These are phyloP conservation scores for Myoxocephalus aenaeus DNA, from an alignment of 2,797 vertebrate genomes.

Conservation along the genomic window DNA sequence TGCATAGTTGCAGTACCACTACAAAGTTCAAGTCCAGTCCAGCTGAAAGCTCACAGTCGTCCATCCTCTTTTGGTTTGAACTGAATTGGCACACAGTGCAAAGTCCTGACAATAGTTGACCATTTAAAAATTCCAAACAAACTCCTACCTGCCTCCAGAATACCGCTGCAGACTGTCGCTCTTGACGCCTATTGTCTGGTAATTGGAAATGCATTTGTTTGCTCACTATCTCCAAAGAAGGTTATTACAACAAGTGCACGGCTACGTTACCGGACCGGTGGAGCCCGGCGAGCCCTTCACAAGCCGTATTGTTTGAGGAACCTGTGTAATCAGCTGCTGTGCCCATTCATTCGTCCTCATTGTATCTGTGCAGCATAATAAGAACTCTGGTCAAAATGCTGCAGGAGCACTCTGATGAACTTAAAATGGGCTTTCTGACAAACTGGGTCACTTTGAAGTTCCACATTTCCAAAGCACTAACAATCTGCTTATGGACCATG, in stretches of 20 bases:
- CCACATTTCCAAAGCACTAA: conserved; percentile 69
- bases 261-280: conserved; percentile 31
- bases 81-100: not conserved
- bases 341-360: conserved; percentile 54
- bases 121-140: conserved; percentile 24
- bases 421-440: conserved; percentile 49
- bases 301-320: conserved; percentile 46
- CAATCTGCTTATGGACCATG: conserved; percentile 70
- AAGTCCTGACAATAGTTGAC: conserved; percentile 4
- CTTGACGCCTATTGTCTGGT: conserved; percentile 30
- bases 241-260: conserved; percentile 44
- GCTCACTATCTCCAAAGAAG: conserved; percentile 34
- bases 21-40: not conserved
- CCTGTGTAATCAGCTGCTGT: conserved; percentile 52
- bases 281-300: conserved; percentile 2
- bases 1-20: not conserved
- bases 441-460: conserved; percentile 81
- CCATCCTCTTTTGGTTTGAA: conserved; percentile 2
- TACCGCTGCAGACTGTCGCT: not conserved
- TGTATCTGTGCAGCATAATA: conserved; percentile 59
- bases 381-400: conserved; percentile 61
- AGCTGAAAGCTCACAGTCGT: not conserved
- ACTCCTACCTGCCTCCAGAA: not conserved
- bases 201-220: conserved; percentile 48
- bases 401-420: conserved; percentile 67